Percentiles rank a stretch among this genome's conserved stretches.
Evolutionary conservation across 2,888 invertebrate species (phyloP).

Genomic region (Tinea trinotella): DNA sequence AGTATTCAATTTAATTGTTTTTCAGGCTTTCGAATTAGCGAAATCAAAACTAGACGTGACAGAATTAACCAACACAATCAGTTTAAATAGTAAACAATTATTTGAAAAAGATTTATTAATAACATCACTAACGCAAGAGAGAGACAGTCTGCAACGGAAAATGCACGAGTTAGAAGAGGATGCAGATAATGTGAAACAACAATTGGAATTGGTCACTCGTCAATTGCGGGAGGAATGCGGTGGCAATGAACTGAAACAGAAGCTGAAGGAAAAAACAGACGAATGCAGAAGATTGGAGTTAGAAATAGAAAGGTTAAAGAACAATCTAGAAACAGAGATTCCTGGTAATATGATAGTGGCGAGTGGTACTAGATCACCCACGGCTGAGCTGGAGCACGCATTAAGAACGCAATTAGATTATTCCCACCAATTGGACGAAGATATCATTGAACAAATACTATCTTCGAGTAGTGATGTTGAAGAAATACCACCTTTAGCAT

Average conservation of each 20-base stretch:
- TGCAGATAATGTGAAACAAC: slow-evolving; percentile 34
- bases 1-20: no score
- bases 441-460: slow-evolving; percentile 61
- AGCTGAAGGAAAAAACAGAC: slow-evolving; percentile 49
- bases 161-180: slow-evolving; percentile 32
- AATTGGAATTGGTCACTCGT: slow-evolving; percentile 35
- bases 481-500: slow-evolving; percentile 51
- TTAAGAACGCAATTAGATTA: slow-evolving; percentile 54
- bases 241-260: slow-evolving; percentile 54
- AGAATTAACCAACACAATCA: slow-evolving; percentile 53
- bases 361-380: slow-evolving; percentile 45
- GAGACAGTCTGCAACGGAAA: slow-evolving; percentile 34
- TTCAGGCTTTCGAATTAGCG: slow-evolving; percentile 63
- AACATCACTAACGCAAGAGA: slow-evolving; percentile 35
- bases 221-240: slow-evolving; percentile 55
- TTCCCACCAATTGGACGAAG: slow-evolving; percentile 54
- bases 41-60: slow-evolving; percentile 63
- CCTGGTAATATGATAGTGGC: background rate
- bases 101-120: slow-evolving; percentile 39
- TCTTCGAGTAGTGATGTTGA: slow-evolving; percentile 62
- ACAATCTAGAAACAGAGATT: slow-evolving; percentile 50
- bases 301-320: slow-evolving; percentile 57
- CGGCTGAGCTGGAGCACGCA: slow-evolving; percentile 57
- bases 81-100: slow-evolving; percentile 61
- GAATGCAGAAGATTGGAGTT: slow-evolving; percentile 59